A percentile compares a stretch with the other conserved stretches of the same genome.
phyloP scores from a whole-genome alignment of 2,113 vertebrate species.

The Apistogramma diplotaenia region DNA sequence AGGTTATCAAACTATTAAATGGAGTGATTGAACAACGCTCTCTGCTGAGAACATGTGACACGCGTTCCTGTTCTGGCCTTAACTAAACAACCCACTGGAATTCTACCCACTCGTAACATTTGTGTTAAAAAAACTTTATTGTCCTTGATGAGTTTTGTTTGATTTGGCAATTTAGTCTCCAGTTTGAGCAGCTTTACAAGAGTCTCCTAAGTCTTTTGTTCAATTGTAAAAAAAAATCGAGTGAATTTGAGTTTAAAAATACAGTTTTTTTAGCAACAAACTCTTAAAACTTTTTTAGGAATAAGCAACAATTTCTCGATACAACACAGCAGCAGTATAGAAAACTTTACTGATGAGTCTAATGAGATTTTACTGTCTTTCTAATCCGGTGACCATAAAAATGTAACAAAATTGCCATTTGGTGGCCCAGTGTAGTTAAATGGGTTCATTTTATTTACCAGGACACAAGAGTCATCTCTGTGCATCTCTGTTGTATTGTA shows the following conservation, averaged over 20 bases:
- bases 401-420: too few relatives aligned
- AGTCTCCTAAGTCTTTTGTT: not conserved
- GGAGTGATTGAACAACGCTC: constrained; percentile 8
- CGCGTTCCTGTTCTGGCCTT: not conserved
- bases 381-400: too few relatives aligned
- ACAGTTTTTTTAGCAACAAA: not conserved
- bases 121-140: not conserved
- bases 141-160: constrained; percentile 14
- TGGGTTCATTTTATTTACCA: too few relatives aligned
- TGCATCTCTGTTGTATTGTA: too few relatives aligned
- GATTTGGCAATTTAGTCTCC: not conserved
- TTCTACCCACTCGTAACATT: not conserved
- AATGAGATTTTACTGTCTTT: too few relatives aligned
- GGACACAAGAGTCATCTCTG: too few relatives aligned
- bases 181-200: not conserved
- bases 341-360: not conserved
- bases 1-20: constrained; percentile 37
- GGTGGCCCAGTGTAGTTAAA: too few relatives aligned
- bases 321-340: not conserved
- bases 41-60: constrained; percentile 19
- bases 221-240: not conserved
- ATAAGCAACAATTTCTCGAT: not conserved
- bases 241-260: not conserved
- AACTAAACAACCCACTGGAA: not conserved
- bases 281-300: not conserved